These are phyloP conservation scores for Cynodonichthys magdalenae DNA, from an alignment of 2,797 vertebrate species.

Conservation along the genomic window DNA sequence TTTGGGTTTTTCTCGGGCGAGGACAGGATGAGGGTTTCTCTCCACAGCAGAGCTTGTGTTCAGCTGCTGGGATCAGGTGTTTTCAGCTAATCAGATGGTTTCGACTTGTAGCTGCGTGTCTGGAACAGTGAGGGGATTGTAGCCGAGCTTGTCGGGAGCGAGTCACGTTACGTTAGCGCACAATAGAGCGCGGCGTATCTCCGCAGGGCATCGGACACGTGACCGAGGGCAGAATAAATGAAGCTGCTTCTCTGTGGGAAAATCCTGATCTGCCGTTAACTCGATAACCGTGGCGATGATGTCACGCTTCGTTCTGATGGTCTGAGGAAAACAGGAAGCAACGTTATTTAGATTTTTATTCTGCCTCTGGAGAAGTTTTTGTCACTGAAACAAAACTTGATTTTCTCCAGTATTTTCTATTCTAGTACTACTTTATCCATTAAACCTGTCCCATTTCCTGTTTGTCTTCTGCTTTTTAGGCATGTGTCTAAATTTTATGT, in stretches of 20 bases:
- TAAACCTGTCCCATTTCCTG: no score
- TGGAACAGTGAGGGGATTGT: constrained; percentile 53
- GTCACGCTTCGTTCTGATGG: not conserved
- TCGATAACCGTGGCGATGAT: constrained; percentile 6
- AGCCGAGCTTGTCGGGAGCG: constrained; percentile 28
- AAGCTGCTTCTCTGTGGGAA: constrained; percentile 43
- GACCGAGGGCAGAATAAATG: constrained; percentile 36
- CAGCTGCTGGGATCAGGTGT: constrained; percentile 30
- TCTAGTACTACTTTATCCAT: no score
- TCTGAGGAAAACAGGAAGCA: not conserved
- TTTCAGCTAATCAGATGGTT: constrained; percentile 48
- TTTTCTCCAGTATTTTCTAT: no score
- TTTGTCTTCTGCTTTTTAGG: no score
- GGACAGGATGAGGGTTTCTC: not conserved
- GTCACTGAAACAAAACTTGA: no score
- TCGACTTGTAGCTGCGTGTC: constrained; percentile 54
- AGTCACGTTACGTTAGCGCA: constrained; percentile 42
- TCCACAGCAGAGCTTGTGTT: not conserved
- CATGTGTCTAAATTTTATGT: no score
- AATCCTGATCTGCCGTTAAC: constrained; percentile 20
- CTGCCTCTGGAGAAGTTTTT: no score
- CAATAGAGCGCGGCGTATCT: constrained; percentile 31
- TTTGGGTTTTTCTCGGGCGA: not conserved
- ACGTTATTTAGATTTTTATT: not conserved
- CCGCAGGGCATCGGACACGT: constrained; percentile 35